Evolutionary conservation across 2,797 vertebrate species (phyloP), one percentile per base, ranked within the genome.

Genomic region (Picus viridis): DNA sequence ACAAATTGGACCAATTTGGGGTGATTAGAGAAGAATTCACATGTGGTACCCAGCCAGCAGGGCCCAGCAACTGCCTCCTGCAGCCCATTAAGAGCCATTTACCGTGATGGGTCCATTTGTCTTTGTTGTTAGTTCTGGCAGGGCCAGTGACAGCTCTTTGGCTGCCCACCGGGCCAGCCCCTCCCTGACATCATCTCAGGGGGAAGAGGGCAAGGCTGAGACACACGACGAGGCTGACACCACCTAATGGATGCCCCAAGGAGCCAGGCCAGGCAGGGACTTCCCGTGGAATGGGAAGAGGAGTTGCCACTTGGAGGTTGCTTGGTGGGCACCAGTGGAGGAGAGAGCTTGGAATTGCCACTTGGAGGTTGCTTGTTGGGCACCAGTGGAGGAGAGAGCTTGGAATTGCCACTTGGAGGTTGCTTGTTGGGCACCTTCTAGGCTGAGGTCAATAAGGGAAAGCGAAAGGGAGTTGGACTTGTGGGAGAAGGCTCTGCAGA

Each of bases 81-180:
- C 96, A 98, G 98, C 97, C 98, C 98, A 99, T 99, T 99, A 99
- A 98, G 98, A 98, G 98, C 98, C 98, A 99, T 99, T 99, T 99
- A 98, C 98, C 98, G 97, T 98, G 98, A 99, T 98, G 97, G 98
- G 98, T 98, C 98, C 98, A 99, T 99, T 99, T 98, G 98, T 99
- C 98, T 99, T 98, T 98, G 97, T 98, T 98, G 98, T 98, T 98
- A 97, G 97, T 96, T 97, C 97, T 96, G 94, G 96, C 98, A 96
- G 97, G 96, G 97, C 98, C 98, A 97, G 98, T 98, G 98, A 98
- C 98, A 98, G 98, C 96, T 97, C 97, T 92, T 96, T 98, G 98
- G 96, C 89, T 70, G 97, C 92, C 97, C 96, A 98, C 98, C 98
- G 98, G 98, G 95, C 86, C 89, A 97, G 96, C 95, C 96, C 97